Evolutionary conservation across 2,888 invertebrate genomes (phyloP), one percentile per base, ranked within the genome.

Genomic region (Galeruca laticollis): DNA sequence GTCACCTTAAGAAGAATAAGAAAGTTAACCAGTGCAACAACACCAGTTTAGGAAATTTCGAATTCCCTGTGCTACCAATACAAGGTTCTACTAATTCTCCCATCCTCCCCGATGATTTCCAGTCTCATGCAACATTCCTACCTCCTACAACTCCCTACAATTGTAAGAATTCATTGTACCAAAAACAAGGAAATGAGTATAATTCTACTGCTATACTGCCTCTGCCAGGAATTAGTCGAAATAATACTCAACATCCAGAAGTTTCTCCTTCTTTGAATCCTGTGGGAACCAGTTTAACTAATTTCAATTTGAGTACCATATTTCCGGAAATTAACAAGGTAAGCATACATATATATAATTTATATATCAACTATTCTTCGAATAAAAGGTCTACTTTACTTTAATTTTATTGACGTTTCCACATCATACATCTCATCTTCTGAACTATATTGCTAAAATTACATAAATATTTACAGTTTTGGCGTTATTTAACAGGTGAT

Each of bases 261-360:
- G 78, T 82, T 51, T 80, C 84, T 0, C 81, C 83, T 3, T 77
- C 82, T 9, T 78, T 79, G 26, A 82, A 80, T 68, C 78, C 81
- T 21, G 81, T 78, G 11, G 88, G 89, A 43, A 88, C 87, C 5
- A 88, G 88, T 65, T 84, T 91, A 40, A 92, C 94, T 1, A 94
- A 94, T 83, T 94, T 94, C 81, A 94, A 94, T 85, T 86, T 94
- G 51, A 93, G 93, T 79, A 92, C 94, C 0, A 93, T 94, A 79
- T 94, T 94, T 83, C 94, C 94, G 1, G 94, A 94, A 87, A 94
- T 94, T 77, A 93, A 93, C 82, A 81, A 85, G 83, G 85, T 85
- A 75, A 56, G 75, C 6, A n/a, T n/a, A n/a, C n/a, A n/a, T n/a
- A n/a, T n/a, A n/a, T n/a, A n/a, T n/a, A n/a, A n/a, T n/a, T n/a